Evolutionary conservation across 2,797 vertebrate species (phyloP).

Genomic region (Esox masquinongy): DNA sequence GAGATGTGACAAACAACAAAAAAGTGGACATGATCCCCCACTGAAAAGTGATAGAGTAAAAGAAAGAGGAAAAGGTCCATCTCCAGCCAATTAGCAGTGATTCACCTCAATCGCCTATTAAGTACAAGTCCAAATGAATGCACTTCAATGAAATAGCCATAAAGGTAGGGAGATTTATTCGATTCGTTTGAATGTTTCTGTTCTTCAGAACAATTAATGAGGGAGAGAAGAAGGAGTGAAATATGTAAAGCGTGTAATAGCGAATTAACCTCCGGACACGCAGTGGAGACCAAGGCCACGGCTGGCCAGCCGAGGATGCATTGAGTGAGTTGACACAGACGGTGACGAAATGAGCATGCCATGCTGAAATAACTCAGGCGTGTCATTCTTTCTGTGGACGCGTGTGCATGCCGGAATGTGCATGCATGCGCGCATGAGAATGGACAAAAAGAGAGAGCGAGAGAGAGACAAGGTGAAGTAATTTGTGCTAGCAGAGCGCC

Average conservation of each 20-base stretch:
- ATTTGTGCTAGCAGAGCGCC: not conserved
- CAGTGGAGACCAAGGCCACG: not conserved
- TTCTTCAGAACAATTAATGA: conserved; percentile 49
- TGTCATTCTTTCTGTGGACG: not conserved
- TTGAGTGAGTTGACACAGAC: not conserved
- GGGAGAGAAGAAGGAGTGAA: conserved; percentile 17
- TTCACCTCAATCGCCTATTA: conserved; percentile 28
- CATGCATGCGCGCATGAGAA: not conserved
- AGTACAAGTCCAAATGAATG: conserved; percentile 20
- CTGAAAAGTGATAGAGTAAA: conserved; percentile 8
- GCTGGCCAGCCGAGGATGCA: not conserved
- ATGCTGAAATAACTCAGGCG: not conserved
- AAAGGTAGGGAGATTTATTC: conserved; percentile 9
- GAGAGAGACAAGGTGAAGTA: not conserved
- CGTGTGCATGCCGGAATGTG: not conserved
- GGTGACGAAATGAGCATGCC: not conserved
- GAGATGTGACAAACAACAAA: not conserved
- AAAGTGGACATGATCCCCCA: conserved; percentile 14
- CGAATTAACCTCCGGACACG: conserved; percentile 32
- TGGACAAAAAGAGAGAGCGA: not conserved
- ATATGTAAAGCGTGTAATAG: conserved; percentile 43
- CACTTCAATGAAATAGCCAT: conserved; percentile 25
- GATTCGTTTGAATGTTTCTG: conserved; percentile 27
- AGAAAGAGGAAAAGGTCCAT: not conserved
- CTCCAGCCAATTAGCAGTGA: conserved; percentile 11